A percentile compares a stretch with the other conserved stretches of the same genome.
Conservation (phyloP, 2,797 vertebrate species). For the Helostoma temminkii region DNA sequence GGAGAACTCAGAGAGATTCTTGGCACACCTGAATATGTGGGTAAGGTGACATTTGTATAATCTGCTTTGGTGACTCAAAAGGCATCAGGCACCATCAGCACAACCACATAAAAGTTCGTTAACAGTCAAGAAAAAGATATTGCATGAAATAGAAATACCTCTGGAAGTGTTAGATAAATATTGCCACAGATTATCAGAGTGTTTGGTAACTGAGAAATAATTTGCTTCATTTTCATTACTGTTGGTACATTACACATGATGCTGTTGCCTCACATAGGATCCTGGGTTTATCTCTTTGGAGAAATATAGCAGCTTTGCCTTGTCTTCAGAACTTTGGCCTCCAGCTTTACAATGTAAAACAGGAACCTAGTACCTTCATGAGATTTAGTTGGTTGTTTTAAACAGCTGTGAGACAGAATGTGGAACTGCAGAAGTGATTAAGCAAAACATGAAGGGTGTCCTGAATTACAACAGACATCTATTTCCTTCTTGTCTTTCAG, state of each 20-base stretch:
- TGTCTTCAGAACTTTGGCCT: neutral
- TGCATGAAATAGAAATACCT: neutral
- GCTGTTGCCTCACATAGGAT: neutral
- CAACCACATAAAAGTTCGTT: neutral
- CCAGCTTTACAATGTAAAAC: neutral
- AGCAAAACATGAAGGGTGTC: neutral
- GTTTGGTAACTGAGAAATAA: neutral
- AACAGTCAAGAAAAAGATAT: neutral
- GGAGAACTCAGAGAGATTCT: conserved; percentile 94
- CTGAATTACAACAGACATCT: neutral
- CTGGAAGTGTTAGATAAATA: neutral
- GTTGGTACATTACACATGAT: neutral
- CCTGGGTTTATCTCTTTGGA: neutral
- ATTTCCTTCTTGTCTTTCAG: conserved; percentile 72
- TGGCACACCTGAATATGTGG: conserved; percentile 96
- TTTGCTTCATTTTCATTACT: neutral
- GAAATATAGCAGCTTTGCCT: neutral
- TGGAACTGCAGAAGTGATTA: neutral
- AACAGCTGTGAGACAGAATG: neutral
- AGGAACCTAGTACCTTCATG: neutral
- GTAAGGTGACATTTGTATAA: conserved; percentile 78
- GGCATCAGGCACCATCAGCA: neutral
- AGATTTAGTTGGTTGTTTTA: neutral
- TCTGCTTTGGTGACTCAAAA: conserved; percentile 2
- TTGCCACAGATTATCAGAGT: neutral